Conservation (phyloP, 2,888 invertebrate species). For the Acholoe squamosa region DNA sequence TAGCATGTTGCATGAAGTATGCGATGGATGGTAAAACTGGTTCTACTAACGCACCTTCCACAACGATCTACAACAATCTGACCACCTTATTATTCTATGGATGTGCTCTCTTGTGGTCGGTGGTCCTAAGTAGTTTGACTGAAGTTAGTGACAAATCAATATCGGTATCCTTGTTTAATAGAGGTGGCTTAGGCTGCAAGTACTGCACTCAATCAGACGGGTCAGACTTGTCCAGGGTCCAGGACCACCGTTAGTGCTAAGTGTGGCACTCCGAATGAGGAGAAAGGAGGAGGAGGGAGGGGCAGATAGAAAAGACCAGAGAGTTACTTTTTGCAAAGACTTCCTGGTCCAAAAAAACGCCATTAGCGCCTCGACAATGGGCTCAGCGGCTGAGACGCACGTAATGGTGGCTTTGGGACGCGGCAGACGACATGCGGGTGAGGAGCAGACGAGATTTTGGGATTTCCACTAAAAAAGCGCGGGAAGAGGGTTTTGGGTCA, state of each 20-base stretch:
- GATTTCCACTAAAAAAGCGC: not conserved
- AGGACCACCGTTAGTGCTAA: not conserved
- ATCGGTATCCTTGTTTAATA: not conserved
- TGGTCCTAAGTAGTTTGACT: not conserved
- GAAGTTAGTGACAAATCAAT: not conserved
- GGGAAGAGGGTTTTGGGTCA: constrained; percentile 27
- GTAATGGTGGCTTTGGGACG: not conserved
- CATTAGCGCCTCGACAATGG: constrained; percentile 8
- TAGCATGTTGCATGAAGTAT: not conserved
- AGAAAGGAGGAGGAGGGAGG: too few relatives aligned
- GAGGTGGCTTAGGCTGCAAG: not conserved
- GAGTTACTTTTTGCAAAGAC: not conserved
- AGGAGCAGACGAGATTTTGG: constrained; percentile 19
- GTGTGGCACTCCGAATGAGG: not conserved
- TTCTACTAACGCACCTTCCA: too few relatives aligned
- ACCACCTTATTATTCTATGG: too few relatives aligned
- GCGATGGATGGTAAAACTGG: too few relatives aligned
- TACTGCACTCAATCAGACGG: not conserved
- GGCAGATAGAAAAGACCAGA: not conserved
- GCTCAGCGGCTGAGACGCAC: not conserved
- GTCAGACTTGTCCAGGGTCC: not conserved
- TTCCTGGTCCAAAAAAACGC: not conserved
- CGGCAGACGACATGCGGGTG: constrained; percentile 17
- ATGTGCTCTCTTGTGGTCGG: not conserved
- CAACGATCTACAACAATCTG: too few relatives aligned